These are phyloP conservation scores for Zophobas morio DNA, from an alignment of 1,140 invertebrate species.

Conservation along the genomic window DNA sequence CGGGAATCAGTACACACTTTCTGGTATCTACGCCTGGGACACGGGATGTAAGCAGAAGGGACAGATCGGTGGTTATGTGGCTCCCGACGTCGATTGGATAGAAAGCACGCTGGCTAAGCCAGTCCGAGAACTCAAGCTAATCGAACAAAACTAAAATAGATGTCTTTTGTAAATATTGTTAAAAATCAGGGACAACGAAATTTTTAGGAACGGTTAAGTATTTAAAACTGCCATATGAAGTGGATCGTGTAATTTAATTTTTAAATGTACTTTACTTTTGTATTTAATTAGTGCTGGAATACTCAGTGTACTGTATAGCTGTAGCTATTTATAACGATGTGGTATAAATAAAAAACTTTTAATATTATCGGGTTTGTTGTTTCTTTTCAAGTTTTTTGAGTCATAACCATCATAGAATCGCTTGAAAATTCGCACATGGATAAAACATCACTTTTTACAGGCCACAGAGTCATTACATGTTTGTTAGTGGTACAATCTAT, in stretches of 20 bases:
- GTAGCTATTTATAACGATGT: slow-evolving; percentile 36
- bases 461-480: too few relatives aligned
- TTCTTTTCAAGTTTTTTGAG: too few relatives aligned
- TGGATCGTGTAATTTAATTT: slow-evolving; percentile 14
- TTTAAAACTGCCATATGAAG: slow-evolving; percentile 30
- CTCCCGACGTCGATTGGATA: slow-evolving; percentile 65
- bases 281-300: slow-evolving; percentile 39
- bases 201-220: neutral
- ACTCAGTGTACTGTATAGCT: slow-evolving; percentile 13
- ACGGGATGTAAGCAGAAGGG: slow-evolving; percentile 70
- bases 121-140: slow-evolving; percentile 58
- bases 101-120: slow-evolving; percentile 58
- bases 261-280: slow-evolving; percentile 18
- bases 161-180: slow-evolving; percentile 1
- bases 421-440: too few relatives aligned
- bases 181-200: slow-evolving; percentile 15
- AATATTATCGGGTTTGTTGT: neutral
- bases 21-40: slow-evolving; percentile 83
- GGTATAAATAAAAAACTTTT: slow-evolving; percentile 35
- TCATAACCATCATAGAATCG: too few relatives aligned
- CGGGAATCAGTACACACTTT: slow-evolving; percentile 78
- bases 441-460: too few relatives aligned
- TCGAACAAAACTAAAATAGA: slow-evolving; percentile 45
- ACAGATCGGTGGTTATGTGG: slow-evolving; percentile 65
- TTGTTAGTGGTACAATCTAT: too few relatives aligned